A percentile compares a stretch with the other conserved stretches of the same genome.
Evolutionary conservation across 2,797 vertebrate species (phyloP).

Genomic region (Craterocephalus amniculus): DNA sequence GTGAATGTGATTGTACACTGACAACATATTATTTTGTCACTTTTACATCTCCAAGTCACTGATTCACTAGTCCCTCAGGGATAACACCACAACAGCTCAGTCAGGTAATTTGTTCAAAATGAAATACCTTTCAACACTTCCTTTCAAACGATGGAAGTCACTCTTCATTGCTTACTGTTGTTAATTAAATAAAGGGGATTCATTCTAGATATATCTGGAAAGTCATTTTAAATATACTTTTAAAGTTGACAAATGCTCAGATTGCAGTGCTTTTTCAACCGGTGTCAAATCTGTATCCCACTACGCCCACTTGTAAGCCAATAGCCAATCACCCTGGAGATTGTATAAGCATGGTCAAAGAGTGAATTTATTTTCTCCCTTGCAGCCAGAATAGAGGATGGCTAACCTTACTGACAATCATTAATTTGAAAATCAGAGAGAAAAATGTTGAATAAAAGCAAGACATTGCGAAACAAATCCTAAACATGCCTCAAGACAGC

Average conservation of each 20-base stretch:
- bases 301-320: neutral
- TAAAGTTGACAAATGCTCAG: neutral
- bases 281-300: neutral
- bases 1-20: conserved; percentile 38
- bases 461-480: conserved; percentile 4
- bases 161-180: conserved; percentile 8
- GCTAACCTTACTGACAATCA: conserved; percentile 26
- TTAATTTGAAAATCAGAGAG: conserved; percentile 5
- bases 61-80: conserved; percentile 37
- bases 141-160: neutral
- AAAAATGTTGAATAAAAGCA: conserved; percentile 14
- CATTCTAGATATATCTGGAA: neutral
- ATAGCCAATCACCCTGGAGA: neutral
- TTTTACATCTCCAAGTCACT: conserved; percentile 24
- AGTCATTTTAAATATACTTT: neutral
- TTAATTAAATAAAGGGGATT: neutral
- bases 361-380: conserved; percentile 2
- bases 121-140: conserved; percentile 22
- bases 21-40: conserved; percentile 26
- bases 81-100: conserved; percentile 20
- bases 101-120: conserved; percentile 44
- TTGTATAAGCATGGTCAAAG: conserved; percentile 7
- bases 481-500: conserved; percentile 1
- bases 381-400: conserved; percentile 13
- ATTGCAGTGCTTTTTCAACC: neutral